Conservation (phyloP, 2,113 vertebrate genomes). For the Polypterus senegalus region DNA sequence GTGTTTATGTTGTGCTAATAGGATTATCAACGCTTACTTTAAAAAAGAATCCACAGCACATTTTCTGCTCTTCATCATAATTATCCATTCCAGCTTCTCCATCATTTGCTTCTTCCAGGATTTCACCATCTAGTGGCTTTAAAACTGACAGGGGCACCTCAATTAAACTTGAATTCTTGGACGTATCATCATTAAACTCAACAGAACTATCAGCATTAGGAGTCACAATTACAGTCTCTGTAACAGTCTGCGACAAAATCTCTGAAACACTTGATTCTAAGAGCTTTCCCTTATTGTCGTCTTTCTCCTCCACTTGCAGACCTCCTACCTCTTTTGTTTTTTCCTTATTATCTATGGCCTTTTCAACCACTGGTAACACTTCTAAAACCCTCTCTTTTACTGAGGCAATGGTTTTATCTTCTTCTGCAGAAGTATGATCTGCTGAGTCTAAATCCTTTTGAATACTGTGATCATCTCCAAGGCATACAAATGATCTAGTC, state of each 20-base stretch:
- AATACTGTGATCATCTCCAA: slow-evolving; percentile 60
- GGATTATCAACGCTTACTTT: slow-evolving; percentile 55
- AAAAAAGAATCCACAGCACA: slow-evolving; percentile 90
- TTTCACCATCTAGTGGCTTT: slow-evolving; percentile 60
- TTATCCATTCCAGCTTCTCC: slow-evolving; percentile 56
- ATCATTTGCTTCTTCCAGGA: slow-evolving; percentile 51
- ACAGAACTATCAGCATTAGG: slow-evolving; percentile 58
- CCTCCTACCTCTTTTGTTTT: slow-evolving; percentile 10
- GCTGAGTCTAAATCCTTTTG: slow-evolving; percentile 27
- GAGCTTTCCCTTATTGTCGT: slow-evolving; percentile 45
- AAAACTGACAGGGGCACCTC: slow-evolving; percentile 83
- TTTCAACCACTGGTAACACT: slow-evolving; percentile 10
- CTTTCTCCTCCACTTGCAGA: slow-evolving; percentile 17
- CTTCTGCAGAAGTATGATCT: slow-evolving; percentile 39
- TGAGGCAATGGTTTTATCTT: slow-evolving; percentile 29
- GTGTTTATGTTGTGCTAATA: not conserved
- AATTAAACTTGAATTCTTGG: slow-evolving; percentile 67
- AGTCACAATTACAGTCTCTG: slow-evolving; percentile 65
- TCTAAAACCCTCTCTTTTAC: slow-evolving; percentile 19
- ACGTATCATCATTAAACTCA: slow-evolving; percentile 34
- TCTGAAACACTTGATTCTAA: slow-evolving; percentile 66
- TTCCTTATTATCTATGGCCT: slow-evolving; percentile 10
- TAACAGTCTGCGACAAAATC: slow-evolving; percentile 66
- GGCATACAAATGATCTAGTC: slow-evolving; percentile 72
- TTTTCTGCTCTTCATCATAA: slow-evolving; percentile 74